Base-by-base conservation (phyloP, 2,888 invertebrate genomes). In the Hemithea aestivaria region DNA sequence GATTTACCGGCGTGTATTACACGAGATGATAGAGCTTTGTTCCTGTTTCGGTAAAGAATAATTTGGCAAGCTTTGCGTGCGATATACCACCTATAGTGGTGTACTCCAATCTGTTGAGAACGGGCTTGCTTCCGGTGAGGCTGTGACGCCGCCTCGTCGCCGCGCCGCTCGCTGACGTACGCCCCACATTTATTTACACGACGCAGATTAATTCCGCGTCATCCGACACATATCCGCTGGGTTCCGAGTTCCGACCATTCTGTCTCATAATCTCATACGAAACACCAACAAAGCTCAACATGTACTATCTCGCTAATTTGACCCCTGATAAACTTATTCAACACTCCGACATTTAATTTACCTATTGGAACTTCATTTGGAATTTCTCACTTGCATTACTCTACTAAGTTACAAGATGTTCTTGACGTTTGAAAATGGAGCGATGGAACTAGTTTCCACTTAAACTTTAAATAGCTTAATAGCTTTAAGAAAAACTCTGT, bases 131-230 rank as follows among this genome's bases (percentile, higher is more conserved):
- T 73, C 66, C 65, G 61, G 58, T 27, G 48, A 46, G 49, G 48
- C 49, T 44, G 40, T 45, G 55, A 46, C 50, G 45, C 54, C 62
- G 56, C 51, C 64, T 53, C 56, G 53, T 58, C 56, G 58, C 40
- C 63, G 55, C 54, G n/a, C n/a, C n/a, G n/a, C 61, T 52, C 51
- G 47, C 56, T 71, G 69, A 75, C 73, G 73, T 73, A 81, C 73
- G 64, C 64, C 66, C 60, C 62, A 65, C 81, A 81, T 84, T 80
- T 80, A 78, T 82, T 80, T 73, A 72, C 71, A 62, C 69, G 81
- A 80, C 81, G 52, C 65, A 70, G 78, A 83, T 82, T 83, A 81
- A 83, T 83, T 68, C 68, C 52, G 58, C 66, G 70, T 74, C 75
- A 77, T 77, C 72, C 69, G 65, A 67, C 68, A 73, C 72, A 71